Conservation (phyloP, 1,140 invertebrate species). For the Drosophila prosaltans region DNA sequence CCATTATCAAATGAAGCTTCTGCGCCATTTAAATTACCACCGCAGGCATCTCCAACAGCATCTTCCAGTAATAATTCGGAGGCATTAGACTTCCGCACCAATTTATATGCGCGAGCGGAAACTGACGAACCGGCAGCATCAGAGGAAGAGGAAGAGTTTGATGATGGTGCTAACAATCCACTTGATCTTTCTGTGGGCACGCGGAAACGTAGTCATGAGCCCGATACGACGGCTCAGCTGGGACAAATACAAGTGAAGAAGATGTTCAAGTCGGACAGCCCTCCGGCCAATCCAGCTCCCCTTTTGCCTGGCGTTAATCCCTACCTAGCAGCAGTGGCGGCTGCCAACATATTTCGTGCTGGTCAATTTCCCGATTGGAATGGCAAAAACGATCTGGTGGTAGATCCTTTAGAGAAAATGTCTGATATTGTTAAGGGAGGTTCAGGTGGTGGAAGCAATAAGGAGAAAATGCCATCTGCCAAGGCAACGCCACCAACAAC, state of each 20-base stretch:
- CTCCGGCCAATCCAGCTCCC: conserved; percentile 88
- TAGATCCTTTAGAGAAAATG: conserved; percentile 95
- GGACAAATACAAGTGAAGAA: conserved; percentile 81
- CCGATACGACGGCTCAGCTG: conserved; percentile 63
- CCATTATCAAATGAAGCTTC: conserved; percentile 85
- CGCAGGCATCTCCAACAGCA: conserved; percentile 79
- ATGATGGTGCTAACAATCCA: conserved; percentile 84
- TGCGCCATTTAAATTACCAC: conserved; percentile 82
- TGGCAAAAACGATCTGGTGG: conserved; percentile 90
- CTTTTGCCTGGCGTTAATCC: conserved; percentile 91
- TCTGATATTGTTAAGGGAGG: conserved; percentile 87
- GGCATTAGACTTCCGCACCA: conserved; percentile 78
- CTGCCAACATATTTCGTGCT: conserved; percentile 90
- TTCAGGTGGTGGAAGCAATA: conserved; percentile 22
- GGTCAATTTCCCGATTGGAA: conserved; percentile 89
- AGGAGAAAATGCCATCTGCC: conserved; percentile 83
- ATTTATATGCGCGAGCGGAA: conserved; percentile 64
- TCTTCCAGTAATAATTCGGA: conserved; percentile 73
- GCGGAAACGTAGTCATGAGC: conserved; percentile 86
- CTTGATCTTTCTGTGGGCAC: conserved; percentile 91
- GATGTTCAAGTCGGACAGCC: conserved; percentile 84
- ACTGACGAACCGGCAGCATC: conserved; percentile 82
- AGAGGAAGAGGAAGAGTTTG: conserved; percentile 84
- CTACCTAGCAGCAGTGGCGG: conserved; percentile 90
- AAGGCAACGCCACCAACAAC: conserved; percentile 44